Evolutionary conservation across 2,113 vertebrate genomes (phyloP).

Genomic region (Nothoprocta perdicaria): DNA sequence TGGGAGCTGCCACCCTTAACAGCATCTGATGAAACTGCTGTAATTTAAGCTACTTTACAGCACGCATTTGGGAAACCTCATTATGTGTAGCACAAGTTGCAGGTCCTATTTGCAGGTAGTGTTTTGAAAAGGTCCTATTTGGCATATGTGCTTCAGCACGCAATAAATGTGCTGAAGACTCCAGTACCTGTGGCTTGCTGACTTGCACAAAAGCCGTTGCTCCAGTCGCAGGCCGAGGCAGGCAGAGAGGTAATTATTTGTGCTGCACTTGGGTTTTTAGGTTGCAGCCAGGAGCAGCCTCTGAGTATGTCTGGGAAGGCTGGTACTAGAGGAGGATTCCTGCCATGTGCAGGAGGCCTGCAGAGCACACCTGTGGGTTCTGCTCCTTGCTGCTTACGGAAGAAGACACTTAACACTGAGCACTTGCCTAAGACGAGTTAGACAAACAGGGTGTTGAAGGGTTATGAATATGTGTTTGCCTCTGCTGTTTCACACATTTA

Average conservation of each 20-base stretch:
- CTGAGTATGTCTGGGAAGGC: background rate
- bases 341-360: rapidly evolving
- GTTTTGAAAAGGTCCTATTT: rapidly evolving
- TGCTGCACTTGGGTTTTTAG: background rate
- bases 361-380: background rate
- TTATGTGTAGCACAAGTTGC: background rate
- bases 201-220: background rate
- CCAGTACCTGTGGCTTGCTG: background rate
- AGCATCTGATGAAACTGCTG: background rate
- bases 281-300: background rate
- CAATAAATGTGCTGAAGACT: background rate
- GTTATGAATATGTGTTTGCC: background rate
- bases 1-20: background rate
- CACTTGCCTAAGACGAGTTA: background rate
- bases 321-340: background rate
- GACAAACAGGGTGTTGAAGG: background rate
- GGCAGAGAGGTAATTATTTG: background rate
- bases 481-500: background rate
- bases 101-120: background rate
- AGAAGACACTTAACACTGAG: background rate
- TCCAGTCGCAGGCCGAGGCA: background rate
- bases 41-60: background rate
- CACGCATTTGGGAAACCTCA: background rate
- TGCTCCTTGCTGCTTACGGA: background rate
- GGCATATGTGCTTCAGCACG: background rate